phyloP scores from a whole-genome alignment of 2,888 invertebrate genomes.

The Amiota communis region DNA sequence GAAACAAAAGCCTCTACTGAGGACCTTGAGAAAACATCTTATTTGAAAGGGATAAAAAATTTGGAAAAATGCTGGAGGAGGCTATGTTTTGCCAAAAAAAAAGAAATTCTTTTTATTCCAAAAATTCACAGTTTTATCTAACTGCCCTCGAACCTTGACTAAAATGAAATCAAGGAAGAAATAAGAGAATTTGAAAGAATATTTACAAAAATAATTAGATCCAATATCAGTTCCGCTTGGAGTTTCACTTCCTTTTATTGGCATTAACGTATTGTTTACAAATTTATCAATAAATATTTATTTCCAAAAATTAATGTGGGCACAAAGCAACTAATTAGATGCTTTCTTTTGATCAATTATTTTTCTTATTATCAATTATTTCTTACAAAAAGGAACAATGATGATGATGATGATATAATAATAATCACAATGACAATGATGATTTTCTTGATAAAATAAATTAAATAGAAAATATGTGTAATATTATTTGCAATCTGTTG shows the following conservation, averaged over 20 bases:
- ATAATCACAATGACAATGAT: background rate
- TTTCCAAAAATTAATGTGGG: background rate
- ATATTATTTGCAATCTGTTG: slow-evolving; percentile 27
- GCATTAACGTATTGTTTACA: background rate
- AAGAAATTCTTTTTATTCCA: too few species aligned
- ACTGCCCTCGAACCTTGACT: too few species aligned
- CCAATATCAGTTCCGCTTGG: background rate
- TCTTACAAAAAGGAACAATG: background rate
- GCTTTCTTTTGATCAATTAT: too few species aligned
- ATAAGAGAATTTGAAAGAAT: slow-evolving; percentile 16
- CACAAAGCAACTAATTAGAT: slow-evolving; percentile 10
- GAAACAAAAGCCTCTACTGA: too few species aligned
- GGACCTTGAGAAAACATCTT: too few species aligned
- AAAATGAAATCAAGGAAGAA: too few species aligned
- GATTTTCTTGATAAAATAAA: background rate
- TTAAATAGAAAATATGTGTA: slow-evolving; percentile 13
- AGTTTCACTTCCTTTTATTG: background rate
- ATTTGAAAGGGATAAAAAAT: too few species aligned
- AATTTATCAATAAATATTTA: background rate
- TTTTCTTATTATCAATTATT: too few species aligned
- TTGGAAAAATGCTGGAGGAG: too few species aligned
- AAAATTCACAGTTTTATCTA: too few species aligned
- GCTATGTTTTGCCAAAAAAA: too few species aligned
- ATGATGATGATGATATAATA: background rate
- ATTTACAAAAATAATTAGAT: slow-evolving; percentile 25